These are phyloP conservation scores for Drosophila malerkotliana DNA, from an alignment of 1,140 invertebrate species.

Conservation along the genomic window DNA sequence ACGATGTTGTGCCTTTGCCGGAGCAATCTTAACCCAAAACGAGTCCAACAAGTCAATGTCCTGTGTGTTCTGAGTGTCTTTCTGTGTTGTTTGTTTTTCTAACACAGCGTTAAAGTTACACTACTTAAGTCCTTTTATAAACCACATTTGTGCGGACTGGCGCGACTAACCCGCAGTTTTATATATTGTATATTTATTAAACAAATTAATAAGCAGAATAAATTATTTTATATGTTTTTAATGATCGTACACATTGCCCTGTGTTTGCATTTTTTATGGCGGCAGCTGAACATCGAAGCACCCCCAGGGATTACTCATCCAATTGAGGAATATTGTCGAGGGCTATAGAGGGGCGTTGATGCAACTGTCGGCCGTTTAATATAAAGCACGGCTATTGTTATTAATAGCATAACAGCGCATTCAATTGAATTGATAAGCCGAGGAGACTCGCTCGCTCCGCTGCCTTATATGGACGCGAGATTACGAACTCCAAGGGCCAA, in stretches of 20 bases:
- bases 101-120: constrained; percentile 52
- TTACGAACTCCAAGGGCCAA: constrained; percentile 16
- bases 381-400: constrained; percentile 77
- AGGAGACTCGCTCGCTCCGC: constrained; percentile 9
- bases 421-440: constrained; percentile 73
- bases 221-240: constrained; percentile 82
- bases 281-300: constrained; percentile 46
- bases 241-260: constrained; percentile 55
- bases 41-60: constrained; percentile 53
- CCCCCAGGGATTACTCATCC: constrained; percentile 57
- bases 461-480: constrained; percentile 17
- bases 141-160: constrained; percentile 45
- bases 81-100: constrained; percentile 47
- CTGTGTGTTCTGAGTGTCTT: constrained; percentile 33
- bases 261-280: constrained; percentile 33
- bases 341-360: constrained; percentile 36
- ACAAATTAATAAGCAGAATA: constrained; percentile 81
- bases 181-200: constrained; percentile 81
- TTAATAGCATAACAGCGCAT: constrained; percentile 68
- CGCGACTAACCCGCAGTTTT: constrained; percentile 66
- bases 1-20: constrained; percentile 49
- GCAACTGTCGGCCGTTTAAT: constrained; percentile 38
- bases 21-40: constrained; percentile 50
- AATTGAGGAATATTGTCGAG: constrained; percentile 12
- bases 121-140: constrained; percentile 42